Base-by-base conservation (phyloP, 1,140 invertebrate genomes). In the Nilaparvata lugens region DNA sequence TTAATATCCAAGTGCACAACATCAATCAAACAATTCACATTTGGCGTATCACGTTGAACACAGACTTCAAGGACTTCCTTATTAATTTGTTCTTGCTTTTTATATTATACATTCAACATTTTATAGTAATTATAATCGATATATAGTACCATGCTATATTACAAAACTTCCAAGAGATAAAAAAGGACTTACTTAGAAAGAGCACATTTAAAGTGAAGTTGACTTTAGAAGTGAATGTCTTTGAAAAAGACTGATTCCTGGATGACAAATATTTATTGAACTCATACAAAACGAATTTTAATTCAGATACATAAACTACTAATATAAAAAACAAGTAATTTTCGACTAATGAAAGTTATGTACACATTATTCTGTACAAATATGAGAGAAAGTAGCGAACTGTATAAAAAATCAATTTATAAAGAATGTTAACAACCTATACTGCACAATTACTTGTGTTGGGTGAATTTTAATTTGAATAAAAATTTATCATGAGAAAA, bases 1-100 rank as follows among this genome's bases (percentile, higher is more conserved):
- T 35, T 35, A 35, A 48, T 48, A 48, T 48, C 45, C 45, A 48
- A 19, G 45, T 48, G 16, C 45, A 48, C 45, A 48, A 48, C 45
- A 48, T 19, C 18, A 19, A 48, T 19, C 16, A 52, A 60, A 60
- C 59, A 48, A 60, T 60, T 60, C 59, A 60, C 59, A 60, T 60
- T 60, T 60, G 31, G 59, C 59, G 59, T 60, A 35, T 35, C 59
- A 53, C 40, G 31, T 60, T 18, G 45, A 60, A 52, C 52, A 60
- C 42, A 52, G 54, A 25, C n/a, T 43, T 52, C 28, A 18, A 31
- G 28, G n/a, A 31, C 35, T 55, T 55, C 18, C 18, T 55, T 55
- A 18, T 24, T 55, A 28, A 28, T 55, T 55, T 55, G 11, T 55
- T 19, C 16, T 45, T 16, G 19, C 24, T 55, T 28, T 55, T 28